Conservation (phyloP, 2,888 invertebrate species). For the Perdita meconis region DNA sequence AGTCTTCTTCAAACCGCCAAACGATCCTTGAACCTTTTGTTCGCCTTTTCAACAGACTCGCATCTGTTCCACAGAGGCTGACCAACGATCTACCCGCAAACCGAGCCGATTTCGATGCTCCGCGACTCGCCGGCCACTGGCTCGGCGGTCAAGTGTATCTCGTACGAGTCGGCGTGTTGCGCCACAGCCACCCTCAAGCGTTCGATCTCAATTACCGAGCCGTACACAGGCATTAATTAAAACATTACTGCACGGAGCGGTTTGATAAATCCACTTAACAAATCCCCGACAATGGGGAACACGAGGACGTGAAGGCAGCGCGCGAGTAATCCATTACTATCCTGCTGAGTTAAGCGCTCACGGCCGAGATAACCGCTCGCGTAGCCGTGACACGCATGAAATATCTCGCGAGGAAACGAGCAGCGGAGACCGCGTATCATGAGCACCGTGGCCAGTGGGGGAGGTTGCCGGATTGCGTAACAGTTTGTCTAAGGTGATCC, state of each 20-base stretch:
- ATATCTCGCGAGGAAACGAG: slow-evolving; percentile 51
- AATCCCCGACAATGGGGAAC: slow-evolving; percentile 58
- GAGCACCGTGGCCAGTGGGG: background rate
- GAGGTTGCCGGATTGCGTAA: slow-evolving; percentile 35
- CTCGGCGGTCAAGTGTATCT: background rate
- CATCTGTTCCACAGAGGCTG: too few species aligned
- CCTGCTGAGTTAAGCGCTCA: slow-evolving; percentile 49
- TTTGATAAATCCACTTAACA: slow-evolving; percentile 51
- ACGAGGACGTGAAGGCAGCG: slow-evolving; percentile 23
- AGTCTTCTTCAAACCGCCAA: too few species aligned
- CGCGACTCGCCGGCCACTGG: background rate
- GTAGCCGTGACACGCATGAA: slow-evolving; percentile 60
- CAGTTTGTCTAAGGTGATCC: slow-evolving; percentile 66
- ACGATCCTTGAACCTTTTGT: too few species aligned
- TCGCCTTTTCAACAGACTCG: too few species aligned
- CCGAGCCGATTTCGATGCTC: background rate
- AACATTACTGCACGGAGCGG: slow-evolving; percentile 49
- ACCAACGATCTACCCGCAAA: too few species aligned
- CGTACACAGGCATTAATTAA: slow-evolving; percentile 41
- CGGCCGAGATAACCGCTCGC: slow-evolving; percentile 53
- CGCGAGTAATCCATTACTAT: slow-evolving; percentile 58
- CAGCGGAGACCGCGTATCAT: slow-evolving; percentile 23
- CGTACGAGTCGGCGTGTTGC: background rate
- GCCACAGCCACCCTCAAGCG: background rate
- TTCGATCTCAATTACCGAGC: slow-evolving; percentile 46